A percentile compares a stretch with the other conserved stretches of the same genome.
phyloP scores from a whole-genome alignment of 2,888 invertebrate species.

The Tineola bisselliella region DNA sequence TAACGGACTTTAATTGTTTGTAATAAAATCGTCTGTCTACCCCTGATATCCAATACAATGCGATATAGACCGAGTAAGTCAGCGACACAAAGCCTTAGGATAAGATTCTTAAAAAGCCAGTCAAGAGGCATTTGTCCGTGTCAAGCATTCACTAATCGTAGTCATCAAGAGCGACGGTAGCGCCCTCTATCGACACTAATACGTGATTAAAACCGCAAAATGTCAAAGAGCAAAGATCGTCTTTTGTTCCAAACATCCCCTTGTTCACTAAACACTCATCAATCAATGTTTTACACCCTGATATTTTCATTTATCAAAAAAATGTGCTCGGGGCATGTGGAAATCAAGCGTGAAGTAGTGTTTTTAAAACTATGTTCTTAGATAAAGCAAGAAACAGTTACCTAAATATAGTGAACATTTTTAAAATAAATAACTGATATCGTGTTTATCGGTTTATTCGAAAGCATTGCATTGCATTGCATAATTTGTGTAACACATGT shows the following conservation, averaged over 20 bases:
- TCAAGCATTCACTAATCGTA: background rate
- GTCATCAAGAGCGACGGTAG: conserved; percentile 15
- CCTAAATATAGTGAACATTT: no score
- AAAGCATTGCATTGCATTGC: no score
- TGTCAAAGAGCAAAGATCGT: conserved; percentile 67
- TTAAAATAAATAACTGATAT: no score
- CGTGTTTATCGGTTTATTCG: no score
- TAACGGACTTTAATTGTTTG: no score
- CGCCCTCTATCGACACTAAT: conserved; percentile 35
- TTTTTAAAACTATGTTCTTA: no score
- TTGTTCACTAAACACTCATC: conserved; percentile 24
- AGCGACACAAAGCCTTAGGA: background rate
- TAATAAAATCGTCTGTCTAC: no score
- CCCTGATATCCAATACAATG: no score
- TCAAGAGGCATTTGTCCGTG: conserved; percentile 1
- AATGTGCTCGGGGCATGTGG: conserved; percentile 34
- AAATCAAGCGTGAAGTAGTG: conserved; percentile 14
- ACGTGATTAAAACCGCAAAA: conserved; percentile 65
- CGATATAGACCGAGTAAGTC: no score
- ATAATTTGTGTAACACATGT: no score
- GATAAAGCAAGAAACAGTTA: no score
- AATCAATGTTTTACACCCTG: conserved; percentile 40
- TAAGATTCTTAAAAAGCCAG: background rate
- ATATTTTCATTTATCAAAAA: conserved; percentile 58
- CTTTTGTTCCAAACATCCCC: conserved; percentile 29